Conservation (phyloP, 1,140 invertebrate genomes). For the Bombus pyrosoma region DNA sequence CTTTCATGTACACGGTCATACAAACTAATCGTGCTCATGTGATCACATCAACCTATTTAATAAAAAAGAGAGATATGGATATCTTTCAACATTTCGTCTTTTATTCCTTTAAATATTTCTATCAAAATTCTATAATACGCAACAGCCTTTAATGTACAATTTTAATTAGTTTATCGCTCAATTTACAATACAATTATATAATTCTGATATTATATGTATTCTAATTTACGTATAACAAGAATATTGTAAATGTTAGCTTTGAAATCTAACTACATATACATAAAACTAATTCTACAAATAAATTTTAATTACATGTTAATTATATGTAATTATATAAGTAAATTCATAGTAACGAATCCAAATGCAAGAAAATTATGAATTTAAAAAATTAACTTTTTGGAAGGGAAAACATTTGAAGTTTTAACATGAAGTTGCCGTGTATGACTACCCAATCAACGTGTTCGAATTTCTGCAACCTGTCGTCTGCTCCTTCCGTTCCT, state of each 20-base stretch:
- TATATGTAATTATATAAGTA: neutral
- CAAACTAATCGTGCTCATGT: neutral
- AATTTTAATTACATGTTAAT: neutral
- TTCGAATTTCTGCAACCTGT: constrained; percentile 20
- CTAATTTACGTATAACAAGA: neutral
- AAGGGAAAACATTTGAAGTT: constrained; percentile 2
- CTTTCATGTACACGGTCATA: too few species aligned
- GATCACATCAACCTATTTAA: neutral
- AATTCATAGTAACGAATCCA: neutral
- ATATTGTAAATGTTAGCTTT: neutral
- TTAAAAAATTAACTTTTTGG: neutral
- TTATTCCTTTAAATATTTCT: neutral
- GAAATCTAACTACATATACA: neutral
- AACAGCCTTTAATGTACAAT: neutral
- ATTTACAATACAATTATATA: neutral
- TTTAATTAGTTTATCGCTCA: too few species aligned
- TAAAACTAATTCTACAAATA: neutral
- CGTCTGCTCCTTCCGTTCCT: constrained; percentile 16
- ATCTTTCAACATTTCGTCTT: neutral
- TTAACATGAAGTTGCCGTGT: constrained; percentile 6
- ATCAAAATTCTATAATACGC: neutral
- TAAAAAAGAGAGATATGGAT: neutral
- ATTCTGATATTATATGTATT: neutral
- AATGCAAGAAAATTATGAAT: neutral
- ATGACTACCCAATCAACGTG: constrained; percentile 44